Conservation (phyloP, 2,797 vertebrate species). For the Pteronotus mesoamericanus region DNA sequence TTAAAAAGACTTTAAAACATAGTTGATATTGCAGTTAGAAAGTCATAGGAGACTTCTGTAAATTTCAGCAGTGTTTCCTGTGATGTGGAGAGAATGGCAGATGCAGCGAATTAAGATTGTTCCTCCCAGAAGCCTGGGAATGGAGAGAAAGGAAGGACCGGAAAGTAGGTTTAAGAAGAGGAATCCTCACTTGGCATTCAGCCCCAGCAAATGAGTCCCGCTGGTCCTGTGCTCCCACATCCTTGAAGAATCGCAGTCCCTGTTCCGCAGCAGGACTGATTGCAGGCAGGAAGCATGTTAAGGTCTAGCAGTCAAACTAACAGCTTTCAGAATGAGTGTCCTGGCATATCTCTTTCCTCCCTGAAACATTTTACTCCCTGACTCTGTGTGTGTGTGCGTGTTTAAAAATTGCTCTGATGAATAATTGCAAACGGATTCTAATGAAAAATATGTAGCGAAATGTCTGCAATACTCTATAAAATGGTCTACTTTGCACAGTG, state of each 20-base stretch:
- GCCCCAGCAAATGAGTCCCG: not conserved
- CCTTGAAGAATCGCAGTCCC: not conserved
- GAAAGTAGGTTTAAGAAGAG: not conserved
- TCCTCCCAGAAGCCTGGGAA: not conserved
- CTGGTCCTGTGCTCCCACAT: not conserved
- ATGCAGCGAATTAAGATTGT: not conserved
- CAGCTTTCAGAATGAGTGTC: not conserved
- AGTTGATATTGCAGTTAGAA: not conserved
- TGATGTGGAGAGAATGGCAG: not conserved
- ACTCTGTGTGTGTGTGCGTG: not conserved
- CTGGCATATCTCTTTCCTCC: not conserved
- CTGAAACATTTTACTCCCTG: not conserved
- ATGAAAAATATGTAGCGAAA: not conserved
- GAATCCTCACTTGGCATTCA: not conserved
- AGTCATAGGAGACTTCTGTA: not conserved
- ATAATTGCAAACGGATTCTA: not conserved
- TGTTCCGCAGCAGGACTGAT: not conserved
- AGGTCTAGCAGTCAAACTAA: constrained; percentile 18
- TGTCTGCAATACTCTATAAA: not conserved
- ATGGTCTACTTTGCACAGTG: not conserved
- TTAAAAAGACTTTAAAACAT: not conserved
- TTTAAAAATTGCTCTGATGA: not conserved
- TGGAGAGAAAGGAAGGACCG: not conserved
- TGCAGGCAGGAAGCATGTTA: not conserved
- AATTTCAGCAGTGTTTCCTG: not conserved